phyloP scores from a whole-genome alignment of 2,888 invertebrate species.

The Dione juno region DNA sequence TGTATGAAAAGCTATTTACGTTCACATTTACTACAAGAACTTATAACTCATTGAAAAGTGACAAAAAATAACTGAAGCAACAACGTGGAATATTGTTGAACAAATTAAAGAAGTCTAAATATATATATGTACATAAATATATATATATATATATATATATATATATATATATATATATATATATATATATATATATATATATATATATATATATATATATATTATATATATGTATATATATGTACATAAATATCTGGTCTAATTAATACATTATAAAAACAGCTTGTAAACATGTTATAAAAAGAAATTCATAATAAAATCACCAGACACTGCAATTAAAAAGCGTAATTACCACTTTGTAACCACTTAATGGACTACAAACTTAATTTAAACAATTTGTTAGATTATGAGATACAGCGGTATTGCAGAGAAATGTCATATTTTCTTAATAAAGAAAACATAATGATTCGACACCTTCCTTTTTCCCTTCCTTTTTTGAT shows the following conservation, averaged over 20 bases:
- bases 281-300: neutral
- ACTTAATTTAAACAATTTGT: neutral
- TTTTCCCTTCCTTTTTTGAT: neutral
- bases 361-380: neutral
- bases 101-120: too few species aligned
- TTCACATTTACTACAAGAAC: too few species aligned
- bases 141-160: too few species aligned
- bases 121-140: neutral
- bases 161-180: too few species aligned
- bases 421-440: neutral
- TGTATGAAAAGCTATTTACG: too few species aligned
- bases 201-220: too few species aligned
- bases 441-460: neutral
- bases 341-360: neutral
- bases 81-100: too few species aligned
- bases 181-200: too few species aligned
- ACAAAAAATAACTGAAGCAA: too few species aligned
- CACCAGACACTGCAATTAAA: constrained; percentile 12
- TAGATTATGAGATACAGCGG: neutral
- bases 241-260: neutral
- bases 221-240: too few species aligned
- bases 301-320: constrained; percentile 6
- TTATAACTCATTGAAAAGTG: too few species aligned
- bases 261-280: neutral
- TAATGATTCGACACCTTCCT: neutral